A percentile compares a stretch with the other conserved stretches of the same genome.
phyloP scores from a whole-genome alignment of 92 coral and sea anemone species.

The Palythoa caribaeorum region DNA sequence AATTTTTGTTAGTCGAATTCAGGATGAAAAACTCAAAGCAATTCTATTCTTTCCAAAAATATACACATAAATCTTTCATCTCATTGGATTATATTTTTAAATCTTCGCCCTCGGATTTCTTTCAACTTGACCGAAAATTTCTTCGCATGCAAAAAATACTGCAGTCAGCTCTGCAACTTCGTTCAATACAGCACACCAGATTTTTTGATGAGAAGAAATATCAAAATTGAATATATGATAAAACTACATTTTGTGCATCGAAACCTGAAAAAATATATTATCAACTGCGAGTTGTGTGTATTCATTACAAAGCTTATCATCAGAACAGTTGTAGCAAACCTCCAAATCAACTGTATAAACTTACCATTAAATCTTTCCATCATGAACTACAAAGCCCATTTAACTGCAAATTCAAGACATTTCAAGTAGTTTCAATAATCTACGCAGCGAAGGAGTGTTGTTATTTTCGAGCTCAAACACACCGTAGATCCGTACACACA shows the following conservation, averaged over 20 bases:
- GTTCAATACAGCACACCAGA: not conserved
- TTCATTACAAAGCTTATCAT: conserved; percentile 14
- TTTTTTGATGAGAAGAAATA: not conserved
- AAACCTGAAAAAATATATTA: not conserved
- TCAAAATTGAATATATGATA: not conserved
- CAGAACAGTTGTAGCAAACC: conserved; percentile 10
- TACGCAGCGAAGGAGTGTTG: not conserved
- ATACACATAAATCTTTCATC: conserved; percentile 46
- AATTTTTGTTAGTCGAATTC: not conserved
- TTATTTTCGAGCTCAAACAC: not conserved
- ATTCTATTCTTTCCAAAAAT: conserved; percentile 9
- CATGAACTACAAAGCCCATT: not conserved
- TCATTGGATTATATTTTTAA: conserved; percentile 27
- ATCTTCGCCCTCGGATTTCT: not conserved
- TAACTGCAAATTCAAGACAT: not conserved
- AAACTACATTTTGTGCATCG: not conserved
- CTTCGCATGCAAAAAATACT: not conserved
- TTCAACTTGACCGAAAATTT: not conserved
- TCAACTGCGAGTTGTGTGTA: conserved; percentile 21
- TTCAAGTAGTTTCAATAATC: not conserved
- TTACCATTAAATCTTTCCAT: conserved; percentile 32
- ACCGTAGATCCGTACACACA: conserved; percentile 58
- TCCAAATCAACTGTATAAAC: conserved; percentile 12
- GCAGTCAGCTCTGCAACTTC: not conserved
- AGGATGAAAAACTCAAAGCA: not conserved